Base-by-base conservation (phyloP, 2,888 invertebrate species). In the Brachyopa scutellaris region DNA sequence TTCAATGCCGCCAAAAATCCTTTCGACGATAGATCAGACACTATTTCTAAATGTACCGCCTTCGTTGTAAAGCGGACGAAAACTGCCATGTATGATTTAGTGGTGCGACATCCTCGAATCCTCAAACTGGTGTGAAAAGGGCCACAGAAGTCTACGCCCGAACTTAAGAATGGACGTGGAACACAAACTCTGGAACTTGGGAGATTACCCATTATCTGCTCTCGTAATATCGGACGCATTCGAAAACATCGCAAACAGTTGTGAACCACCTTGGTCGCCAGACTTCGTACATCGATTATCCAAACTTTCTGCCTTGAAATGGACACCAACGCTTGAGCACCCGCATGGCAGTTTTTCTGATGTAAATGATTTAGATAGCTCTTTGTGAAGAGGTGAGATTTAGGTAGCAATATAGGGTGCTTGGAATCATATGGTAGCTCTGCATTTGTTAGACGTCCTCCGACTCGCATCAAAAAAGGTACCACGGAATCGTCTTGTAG, bases 361-460 rank as follows among this genome's bases (percentile, higher is more conserved):
- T 82, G 70, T 23, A 51, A 17, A 17, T 59, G 21, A 6, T 31
- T 36, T 29, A 77, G 45, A 61, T 59, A 67, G 40, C 47, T 19
- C 11, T 38, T 7, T 62, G 69, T 21, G 66, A 51, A 49, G 51
- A 55, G 51, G 47, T 83, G 67, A 13, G 76, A 49, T 61, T 85
- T 80, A n/a, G 86, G 86, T 19, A 88, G 40, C 8, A 87, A 47
- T 6, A 86, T 84, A 4, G 85, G 87, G 83, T 86, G 86, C 57
- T 84, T 85, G 45, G 84, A 67, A 13, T 85, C 82, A 31, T 76
- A 84, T 5, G 83, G 72, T 3, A 86, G 23, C 6, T 73, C 26
- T 8, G 86, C 80, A 45, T 85, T 78, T 19, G 69, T 45, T 1
- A 88, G 55, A 2, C 87, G 79, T 21, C 87, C 87, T 31, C 87